Conservation (phyloP, 2,888 invertebrate genomes). For the Cephonodes hylas region DNA sequence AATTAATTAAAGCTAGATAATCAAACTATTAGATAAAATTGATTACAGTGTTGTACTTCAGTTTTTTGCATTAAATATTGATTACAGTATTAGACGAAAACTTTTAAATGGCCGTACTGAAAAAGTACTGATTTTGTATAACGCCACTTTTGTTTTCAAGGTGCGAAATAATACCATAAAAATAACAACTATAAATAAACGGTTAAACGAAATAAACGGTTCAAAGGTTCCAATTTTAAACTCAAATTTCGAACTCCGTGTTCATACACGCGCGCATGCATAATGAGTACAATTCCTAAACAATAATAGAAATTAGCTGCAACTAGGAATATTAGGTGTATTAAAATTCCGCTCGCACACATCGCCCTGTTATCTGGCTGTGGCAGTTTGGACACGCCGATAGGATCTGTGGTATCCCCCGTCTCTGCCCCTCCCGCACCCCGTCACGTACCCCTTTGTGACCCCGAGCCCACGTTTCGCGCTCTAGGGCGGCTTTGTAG, state of each 20-base stretch:
- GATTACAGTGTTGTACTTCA: too few species aligned
- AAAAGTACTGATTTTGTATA: too few species aligned
- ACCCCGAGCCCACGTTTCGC: slow-evolving; percentile 19
- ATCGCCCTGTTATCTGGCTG: slow-evolving; percentile 65
- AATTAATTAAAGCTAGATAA: too few species aligned
- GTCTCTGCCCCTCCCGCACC: slow-evolving; percentile 26
- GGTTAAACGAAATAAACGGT: too few species aligned
- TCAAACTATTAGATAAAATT: too few species aligned
- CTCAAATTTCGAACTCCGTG: neutral
- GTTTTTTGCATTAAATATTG: too few species aligned
- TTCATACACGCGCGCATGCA: slow-evolving; percentile 7
- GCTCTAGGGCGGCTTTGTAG: slow-evolving; percentile 49
- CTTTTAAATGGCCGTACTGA: too few species aligned
- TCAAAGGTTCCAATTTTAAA: too few species aligned
- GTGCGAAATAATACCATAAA: too few species aligned
- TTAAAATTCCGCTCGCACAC: slow-evolving; percentile 68
- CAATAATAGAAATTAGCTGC: slow-evolving; percentile 51
- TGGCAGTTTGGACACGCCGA: slow-evolving; percentile 71
- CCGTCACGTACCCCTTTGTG: slow-evolving; percentile 21
- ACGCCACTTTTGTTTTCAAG: too few species aligned
- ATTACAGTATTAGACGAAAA: too few species aligned
- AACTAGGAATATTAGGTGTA: slow-evolving; percentile 45
- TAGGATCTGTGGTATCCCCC: slow-evolving; percentile 57
- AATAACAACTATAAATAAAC: too few species aligned
- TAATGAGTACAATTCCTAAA: slow-evolving; percentile 17